Conservation (phyloP, 1,140 invertebrate species). For the Drosophila murphyi region DNA sequence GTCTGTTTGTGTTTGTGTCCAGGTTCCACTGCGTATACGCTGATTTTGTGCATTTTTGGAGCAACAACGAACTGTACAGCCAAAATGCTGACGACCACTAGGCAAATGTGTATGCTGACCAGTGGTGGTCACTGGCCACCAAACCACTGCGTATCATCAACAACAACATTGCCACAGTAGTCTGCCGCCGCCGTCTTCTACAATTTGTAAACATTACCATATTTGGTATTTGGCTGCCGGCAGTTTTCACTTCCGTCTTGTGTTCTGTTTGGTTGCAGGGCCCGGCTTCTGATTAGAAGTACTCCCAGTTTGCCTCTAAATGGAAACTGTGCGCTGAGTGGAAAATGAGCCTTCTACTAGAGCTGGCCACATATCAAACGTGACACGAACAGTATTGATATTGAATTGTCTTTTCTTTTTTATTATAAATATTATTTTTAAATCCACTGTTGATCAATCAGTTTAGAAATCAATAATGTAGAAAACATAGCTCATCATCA, state of each 20-base stretch:
- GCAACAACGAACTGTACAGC: constrained; percentile 22
- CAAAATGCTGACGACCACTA: constrained; percentile 35
- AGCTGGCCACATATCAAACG: not conserved
- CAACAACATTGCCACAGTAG: not conserved
- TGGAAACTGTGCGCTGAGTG: constrained; percentile 4
- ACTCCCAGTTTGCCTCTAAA: not conserved
- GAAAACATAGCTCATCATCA: too few species aligned
- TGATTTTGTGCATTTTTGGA: constrained; percentile 79
- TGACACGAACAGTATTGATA: not conserved
- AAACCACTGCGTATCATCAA: constrained; percentile 47
- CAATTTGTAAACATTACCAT: constrained; percentile 83
- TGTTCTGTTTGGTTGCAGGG: constrained; percentile 19
- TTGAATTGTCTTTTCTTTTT: too few species aligned
- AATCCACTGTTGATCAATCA: too few species aligned
- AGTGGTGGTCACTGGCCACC: constrained; percentile 37
- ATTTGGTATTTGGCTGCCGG: constrained; percentile 63
- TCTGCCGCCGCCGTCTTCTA: constrained; percentile 46
- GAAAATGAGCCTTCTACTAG: constrained; percentile 1
- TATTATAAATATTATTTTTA: too few species aligned
- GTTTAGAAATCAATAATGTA: too few species aligned
- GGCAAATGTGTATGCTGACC: constrained; percentile 69
- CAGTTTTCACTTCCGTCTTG: constrained; percentile 46
- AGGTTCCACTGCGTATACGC: constrained; percentile 43
- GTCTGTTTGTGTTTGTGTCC: not conserved
- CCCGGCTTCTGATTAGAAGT: constrained; percentile 39